Base-by-base conservation (phyloP, 2,797 vertebrate genomes). In the Galagoides demidoff region DNA sequence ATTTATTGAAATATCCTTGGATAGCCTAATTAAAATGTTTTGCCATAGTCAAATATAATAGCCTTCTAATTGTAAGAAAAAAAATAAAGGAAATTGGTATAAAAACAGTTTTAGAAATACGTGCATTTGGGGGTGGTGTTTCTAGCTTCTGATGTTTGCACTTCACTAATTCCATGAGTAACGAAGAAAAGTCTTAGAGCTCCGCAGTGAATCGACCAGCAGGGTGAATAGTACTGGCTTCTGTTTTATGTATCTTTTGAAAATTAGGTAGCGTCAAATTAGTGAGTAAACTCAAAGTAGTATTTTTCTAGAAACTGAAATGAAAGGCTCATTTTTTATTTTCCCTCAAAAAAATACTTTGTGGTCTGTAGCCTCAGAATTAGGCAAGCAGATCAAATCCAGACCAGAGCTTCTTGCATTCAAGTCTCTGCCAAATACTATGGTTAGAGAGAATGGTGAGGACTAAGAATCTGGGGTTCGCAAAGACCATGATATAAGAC, bases 1-100 rank as follows among this genome's bases (percentile, higher is more conserved):
- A 66, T 95, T 95, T 95, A 97, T 85, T 95, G 85, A 95, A 97
- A 95, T 96, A 94, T 95, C 85, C 92, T 81, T 89, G 73, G 90
- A 85, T 61, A 95, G 39, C 73, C 92, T 97, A 94, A 96, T 97
- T 96, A 96, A 97, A 96, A 95, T 96, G 97, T 95, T 97, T 95
- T 98, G 10, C 89, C 85, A 66, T 8, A 92, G 82, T 95, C 86
- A 92, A 39, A 79, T 96, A 83, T 94, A 96, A 95, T 94, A 90
- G 74, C 64, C 55, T 92, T 25, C 77, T 97, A 95, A 95, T 96
- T 96, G 92, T 89, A 90, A 95, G 92, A 97, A 94, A 95, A 61
- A 92, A 89, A 82, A 93, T 87, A 61, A 90, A 87, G 86, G 92
- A 93, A 95, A 92, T 57, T 90, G 89, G 45, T 70, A 64, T 90